These are phyloP conservation scores for Corydoras sp. DNA, from an alignment of 2,113 vertebrate genomes.

Conservation along the genomic window DNA sequence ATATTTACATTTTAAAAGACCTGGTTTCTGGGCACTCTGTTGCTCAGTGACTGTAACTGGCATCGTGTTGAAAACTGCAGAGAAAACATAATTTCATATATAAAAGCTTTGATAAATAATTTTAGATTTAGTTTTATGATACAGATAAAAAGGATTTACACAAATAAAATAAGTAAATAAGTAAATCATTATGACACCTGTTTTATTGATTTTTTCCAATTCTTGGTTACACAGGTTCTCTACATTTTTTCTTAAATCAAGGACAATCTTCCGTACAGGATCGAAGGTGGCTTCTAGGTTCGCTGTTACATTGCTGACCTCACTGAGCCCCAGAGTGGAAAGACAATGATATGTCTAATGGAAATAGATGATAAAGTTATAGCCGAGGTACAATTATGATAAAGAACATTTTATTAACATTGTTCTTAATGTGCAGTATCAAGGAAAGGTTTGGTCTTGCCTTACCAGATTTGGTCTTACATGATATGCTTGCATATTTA, in stretches of 20 bases:
- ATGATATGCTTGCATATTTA: too few relatives aligned
- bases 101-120: background rate
- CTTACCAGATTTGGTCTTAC: too few relatives aligned
- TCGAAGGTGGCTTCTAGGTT: constrained; percentile 60
- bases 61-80: constrained; percentile 59
- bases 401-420: too few relatives aligned
- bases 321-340: constrained; percentile 50
- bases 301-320: constrained; percentile 52
- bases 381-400: too few relatives aligned
- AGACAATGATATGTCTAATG: constrained; percentile 56
- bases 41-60: constrained; percentile 53
- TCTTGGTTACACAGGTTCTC: constrained; percentile 68
- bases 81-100: constrained; percentile 18
- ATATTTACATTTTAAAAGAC: constrained; percentile 61
- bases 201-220: constrained; percentile 63
- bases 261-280: constrained; percentile 44
- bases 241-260: constrained; percentile 58
- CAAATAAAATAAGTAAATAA: too few relatives aligned
- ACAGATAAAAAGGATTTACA: too few relatives aligned
- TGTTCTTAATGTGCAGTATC: too few relatives aligned
- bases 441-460: too few relatives aligned
- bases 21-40: constrained; percentile 37
- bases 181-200: constrained; percentile 46
- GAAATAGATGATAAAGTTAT: background rate
- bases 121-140: too few relatives aligned